Conservation (phyloP, 1,140 invertebrate genomes). For the Sitophilus oryzae region DNA sequence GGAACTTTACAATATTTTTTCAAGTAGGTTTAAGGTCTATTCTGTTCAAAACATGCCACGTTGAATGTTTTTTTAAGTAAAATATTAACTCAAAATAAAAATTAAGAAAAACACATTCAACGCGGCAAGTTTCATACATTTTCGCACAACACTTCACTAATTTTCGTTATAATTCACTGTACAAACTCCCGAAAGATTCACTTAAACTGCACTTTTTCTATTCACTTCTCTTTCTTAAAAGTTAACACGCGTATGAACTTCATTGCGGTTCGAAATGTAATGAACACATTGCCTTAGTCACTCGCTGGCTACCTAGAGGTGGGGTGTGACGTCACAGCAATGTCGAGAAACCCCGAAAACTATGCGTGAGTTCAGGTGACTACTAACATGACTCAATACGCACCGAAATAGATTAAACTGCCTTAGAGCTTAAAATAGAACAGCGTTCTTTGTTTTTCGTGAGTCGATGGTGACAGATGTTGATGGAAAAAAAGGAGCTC, state of each 20-base stretch:
- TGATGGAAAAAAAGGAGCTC: too few species aligned
- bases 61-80: conserved; percentile 14
- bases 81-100: background rate
- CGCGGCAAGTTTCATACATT: too few species aligned
- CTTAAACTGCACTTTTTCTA: background rate
- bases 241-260: conserved; percentile 5
- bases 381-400: conserved; percentile 11
- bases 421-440: conserved; percentile 9
- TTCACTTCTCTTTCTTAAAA: background rate
- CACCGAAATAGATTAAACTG: conserved; percentile 10
- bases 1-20: conserved; percentile 26
- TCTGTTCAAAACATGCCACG: conserved; percentile 28
- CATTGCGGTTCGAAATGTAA: conserved; percentile 8
- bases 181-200: conserved; percentile 1
- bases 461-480: background rate
- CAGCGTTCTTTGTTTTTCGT: background rate
- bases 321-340: conserved; percentile 20
- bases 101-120: too few species aligned
- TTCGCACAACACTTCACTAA: too few species aligned
- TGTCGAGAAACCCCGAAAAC: conserved; percentile 6
- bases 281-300: conserved; percentile 12
- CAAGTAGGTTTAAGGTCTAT: conserved; percentile 14
- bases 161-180: too few species aligned
- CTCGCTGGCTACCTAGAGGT: conserved; percentile 13
- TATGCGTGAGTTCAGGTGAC: conserved; percentile 22